Base-by-base conservation (phyloP, 2,797 vertebrate species). In the Graptemys geographica region DNA sequence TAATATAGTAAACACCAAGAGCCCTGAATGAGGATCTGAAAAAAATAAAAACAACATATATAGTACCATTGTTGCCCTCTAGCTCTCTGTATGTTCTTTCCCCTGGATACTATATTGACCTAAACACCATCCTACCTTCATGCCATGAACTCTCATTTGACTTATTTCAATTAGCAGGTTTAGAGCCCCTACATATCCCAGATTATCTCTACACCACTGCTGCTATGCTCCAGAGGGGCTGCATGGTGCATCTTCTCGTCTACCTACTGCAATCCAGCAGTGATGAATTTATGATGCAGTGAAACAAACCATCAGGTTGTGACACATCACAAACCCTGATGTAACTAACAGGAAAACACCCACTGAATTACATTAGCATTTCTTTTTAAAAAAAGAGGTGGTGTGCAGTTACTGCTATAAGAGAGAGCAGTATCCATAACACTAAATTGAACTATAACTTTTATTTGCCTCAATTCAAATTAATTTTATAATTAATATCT, bases 391-490 rank as follows among this genome's bases (percentile, higher is more conserved):
- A 18, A 74, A 92, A 90, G 8, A 8, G 56, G 9, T 33, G 37
- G 21, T 5, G 16, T 51, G 33, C 3, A 52, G 5, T 2, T 6
- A 2, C 49, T 10, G 49, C n/a, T 84, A 84, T 4, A 41, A 27
- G 33, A 7, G 52, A 0, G 2, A 25, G 56, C 62, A 80, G 57
- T 93, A 78, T 51, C 3, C 56, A 5, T 5, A 59, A 56, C 49
- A 15, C 37, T 65, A 49, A 74, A 16, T 23, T 80, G 21, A 87
- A 79, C 76, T 57, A n/a, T 57, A 90, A 74, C 16, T 72, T 91
- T 87, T 65, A 27, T 93, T 92, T 89, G 74, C 16, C 79, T 51
- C 59, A 52, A n/a, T 82, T 56, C 90, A n/a, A 93, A 92, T 83
- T 72, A 2, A 87, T 90, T n/a, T 94, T 79, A 16, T 87, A 86